Evolutionary conservation across 2,113 vertebrate species (phyloP).

Genomic region (Callipepla californica): DNA sequence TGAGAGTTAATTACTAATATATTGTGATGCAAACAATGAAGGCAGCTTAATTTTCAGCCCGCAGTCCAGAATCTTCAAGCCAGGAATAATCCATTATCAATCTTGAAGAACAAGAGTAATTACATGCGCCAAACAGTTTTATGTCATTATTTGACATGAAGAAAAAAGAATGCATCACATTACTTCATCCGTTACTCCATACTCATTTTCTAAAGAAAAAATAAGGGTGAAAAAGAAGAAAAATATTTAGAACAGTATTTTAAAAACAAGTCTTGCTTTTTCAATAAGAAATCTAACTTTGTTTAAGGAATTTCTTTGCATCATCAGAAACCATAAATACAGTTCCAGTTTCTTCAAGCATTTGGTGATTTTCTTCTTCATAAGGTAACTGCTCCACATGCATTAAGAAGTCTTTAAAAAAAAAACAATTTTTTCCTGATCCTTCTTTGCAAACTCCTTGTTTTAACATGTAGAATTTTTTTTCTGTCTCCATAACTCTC

Average conservation of each 20-base stretch:
- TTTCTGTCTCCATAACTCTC: not conserved
- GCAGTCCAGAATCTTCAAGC: not conserved
- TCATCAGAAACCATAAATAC: not conserved
- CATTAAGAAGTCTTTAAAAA: not conserved
- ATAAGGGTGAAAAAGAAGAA: not conserved
- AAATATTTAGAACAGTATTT: not conserved
- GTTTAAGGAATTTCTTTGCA: not conserved
- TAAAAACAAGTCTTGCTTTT: not conserved
- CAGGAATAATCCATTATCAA: not conserved
- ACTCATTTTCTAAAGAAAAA: not conserved
- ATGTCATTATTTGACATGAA: not conserved
- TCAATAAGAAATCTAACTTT: not conserved
- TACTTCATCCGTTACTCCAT: not conserved
- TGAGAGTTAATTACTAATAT: constrained; percentile 7
- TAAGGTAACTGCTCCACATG: not conserved
- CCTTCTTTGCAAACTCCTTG: not conserved
- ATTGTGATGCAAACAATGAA: not conserved
- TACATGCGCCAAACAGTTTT: not conserved
- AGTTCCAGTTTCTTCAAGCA: not conserved
- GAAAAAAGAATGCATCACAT: not conserved
- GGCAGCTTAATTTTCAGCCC: not conserved
- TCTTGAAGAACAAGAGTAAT: not conserved
- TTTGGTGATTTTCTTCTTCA: not conserved
- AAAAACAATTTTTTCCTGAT: not conserved
- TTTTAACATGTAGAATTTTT: not conserved